Evolutionary conservation across 2,797 vertebrate species (phyloP).

Genomic region (Poecilia wingei): DNA sequence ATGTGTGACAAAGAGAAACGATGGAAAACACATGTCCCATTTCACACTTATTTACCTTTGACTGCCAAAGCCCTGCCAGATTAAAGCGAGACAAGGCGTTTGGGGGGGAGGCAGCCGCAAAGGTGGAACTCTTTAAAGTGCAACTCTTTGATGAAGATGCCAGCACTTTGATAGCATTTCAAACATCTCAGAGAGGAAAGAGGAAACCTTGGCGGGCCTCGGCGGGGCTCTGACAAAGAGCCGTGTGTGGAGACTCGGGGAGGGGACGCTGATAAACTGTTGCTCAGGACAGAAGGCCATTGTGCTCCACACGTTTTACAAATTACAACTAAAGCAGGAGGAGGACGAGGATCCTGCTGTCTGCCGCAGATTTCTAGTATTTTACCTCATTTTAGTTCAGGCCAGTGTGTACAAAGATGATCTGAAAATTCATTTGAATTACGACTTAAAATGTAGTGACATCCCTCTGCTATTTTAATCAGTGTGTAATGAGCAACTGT

Average conservation of each 20-base stretch:
- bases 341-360: neutral
- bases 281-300: constrained; percentile 26
- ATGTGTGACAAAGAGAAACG: constrained; percentile 74
- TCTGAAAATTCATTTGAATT: neutral
- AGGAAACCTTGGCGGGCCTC: constrained; percentile 62
- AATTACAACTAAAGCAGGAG: constrained; percentile 3
- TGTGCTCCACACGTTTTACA: constrained; percentile 15
- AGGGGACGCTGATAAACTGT: constrained; percentile 21
- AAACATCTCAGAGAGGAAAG: constrained; percentile 64
- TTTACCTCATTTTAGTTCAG: neutral
- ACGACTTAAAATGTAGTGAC: neutral
- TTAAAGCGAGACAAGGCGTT: constrained; percentile 70
- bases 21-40: constrained; percentile 85
- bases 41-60: constrained; percentile 84
- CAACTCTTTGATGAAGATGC: constrained; percentile 71
- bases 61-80: constrained; percentile 75
- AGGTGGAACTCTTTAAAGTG: constrained; percentile 75
- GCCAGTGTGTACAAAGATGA: constrained; percentile 1
- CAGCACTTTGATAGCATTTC: constrained; percentile 75
- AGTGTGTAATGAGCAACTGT: constrained; percentile 45
- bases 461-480: constrained; percentile 42
- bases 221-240: constrained; percentile 55
- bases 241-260: constrained; percentile 42
- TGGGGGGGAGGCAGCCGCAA: constrained; percentile 43
- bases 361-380: neutral